These are phyloP conservation scores for Antrozous pallidus DNA, from an alignment of 2,797 vertebrate genomes.

Conservation along the genomic window DNA sequence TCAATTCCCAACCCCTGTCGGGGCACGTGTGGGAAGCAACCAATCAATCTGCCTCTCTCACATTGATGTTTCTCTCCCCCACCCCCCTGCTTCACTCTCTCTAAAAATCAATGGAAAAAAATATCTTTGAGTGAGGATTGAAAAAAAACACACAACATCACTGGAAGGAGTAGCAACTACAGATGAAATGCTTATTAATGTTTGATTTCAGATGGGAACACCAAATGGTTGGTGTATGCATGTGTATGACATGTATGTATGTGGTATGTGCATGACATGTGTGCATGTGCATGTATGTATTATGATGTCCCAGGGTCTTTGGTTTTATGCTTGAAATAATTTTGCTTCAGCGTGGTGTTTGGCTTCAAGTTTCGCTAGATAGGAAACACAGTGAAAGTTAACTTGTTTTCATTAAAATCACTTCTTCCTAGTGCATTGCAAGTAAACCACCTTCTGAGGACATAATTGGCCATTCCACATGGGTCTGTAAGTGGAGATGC, in stretches of 20 bases:
- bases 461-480: neutral
- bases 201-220: neutral
- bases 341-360: neutral
- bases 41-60: too few relatives aligned
- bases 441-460: neutral
- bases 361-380: neutral
- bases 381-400: neutral
- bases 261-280: too few relatives aligned
- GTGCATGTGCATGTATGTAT: neutral
- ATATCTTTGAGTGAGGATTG: too few relatives aligned
- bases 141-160: neutral
- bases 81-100: too few relatives aligned
- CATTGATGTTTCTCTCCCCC: too few relatives aligned
- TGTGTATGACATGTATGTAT: too few relatives aligned
- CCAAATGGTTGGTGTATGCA: neutral
- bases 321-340: neutral
- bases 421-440: neutral
- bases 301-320: neutral
- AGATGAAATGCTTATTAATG: neutral
- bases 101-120: too few relatives aligned
- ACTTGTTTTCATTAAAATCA: neutral
- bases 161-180: neutral
- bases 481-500: neutral
- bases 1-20: too few relatives aligned
- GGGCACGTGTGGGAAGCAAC: too few relatives aligned